Percentiles rank a stretch among this genome's conserved stretches.
Evolutionary conservation across 2,797 vertebrate species (phyloP).

Genomic region (Alcedo quadribrachys): DNA sequence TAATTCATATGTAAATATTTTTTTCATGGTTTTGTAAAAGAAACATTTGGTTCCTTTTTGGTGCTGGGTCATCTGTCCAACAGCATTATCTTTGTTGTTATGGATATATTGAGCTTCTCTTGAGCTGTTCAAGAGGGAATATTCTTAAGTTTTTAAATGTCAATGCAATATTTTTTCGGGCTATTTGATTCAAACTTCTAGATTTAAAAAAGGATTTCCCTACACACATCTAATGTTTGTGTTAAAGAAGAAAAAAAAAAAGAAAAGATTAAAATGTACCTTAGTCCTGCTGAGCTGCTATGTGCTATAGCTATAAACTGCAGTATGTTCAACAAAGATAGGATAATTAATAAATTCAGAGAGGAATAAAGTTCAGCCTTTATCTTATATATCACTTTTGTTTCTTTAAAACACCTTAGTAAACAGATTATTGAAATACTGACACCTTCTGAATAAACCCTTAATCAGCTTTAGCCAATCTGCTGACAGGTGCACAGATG

Average conservation of each 20-base stretch:
- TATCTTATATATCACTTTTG: not conserved
- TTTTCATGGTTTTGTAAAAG: not conserved
- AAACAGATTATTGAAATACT: constrained; percentile 6
- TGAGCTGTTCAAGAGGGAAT: not conserved
- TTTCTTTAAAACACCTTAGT: not conserved
- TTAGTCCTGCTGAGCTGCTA: not conserved
- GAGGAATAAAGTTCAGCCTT: not conserved
- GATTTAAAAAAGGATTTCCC: not conserved
- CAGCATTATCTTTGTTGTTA: not conserved
- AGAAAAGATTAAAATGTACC: not conserved
- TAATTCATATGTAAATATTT: not conserved
- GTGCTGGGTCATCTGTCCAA: not conserved
- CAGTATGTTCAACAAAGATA: not conserved
- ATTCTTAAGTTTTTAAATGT: not conserved
- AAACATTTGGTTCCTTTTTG: not conserved
- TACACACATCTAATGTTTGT: not conserved
- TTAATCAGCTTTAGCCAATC: not conserved
- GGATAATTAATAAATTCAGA: not conserved
- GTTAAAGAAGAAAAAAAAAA: not conserved
- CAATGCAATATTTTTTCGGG: not conserved
- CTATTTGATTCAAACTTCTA: not conserved
- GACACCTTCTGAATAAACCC: not conserved
- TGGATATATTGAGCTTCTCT: not conserved
- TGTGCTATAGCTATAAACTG: not conserved
- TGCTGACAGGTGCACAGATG: constrained; percentile 4